Evolutionary conservation across 35 echinoderm and acorn worm species (phyloP).

Genomic region (Apostichopus californicus): DNA sequence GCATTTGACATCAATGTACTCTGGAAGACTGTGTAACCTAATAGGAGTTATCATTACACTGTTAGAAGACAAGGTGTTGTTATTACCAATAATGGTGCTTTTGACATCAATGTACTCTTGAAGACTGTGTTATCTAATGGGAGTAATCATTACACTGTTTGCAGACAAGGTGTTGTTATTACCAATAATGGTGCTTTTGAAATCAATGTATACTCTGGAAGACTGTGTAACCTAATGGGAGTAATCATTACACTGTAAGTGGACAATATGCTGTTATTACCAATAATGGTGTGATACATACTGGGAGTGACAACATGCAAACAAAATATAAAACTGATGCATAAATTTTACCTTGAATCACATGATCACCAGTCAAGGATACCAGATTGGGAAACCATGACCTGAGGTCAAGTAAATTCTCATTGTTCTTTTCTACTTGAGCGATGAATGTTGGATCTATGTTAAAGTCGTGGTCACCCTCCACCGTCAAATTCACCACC

Average conservation of each 20-base stretch:
- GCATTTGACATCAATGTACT: too few species aligned
- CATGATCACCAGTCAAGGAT: slow-evolving; percentile 14
- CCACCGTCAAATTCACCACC: background rate
- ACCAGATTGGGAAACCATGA: background rate
- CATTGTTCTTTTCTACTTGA: background rate
- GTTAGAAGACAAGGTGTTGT: too few species aligned
- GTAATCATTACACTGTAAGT: too few species aligned
- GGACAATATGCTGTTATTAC: too few species aligned
- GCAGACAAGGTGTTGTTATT: too few species aligned
- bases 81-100: too few species aligned
- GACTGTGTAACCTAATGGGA: slow-evolving; percentile 5
- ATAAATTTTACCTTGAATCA: slow-evolving; percentile 29
- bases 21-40: slow-evolving; percentile 37
- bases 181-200: too few species aligned
- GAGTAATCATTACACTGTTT: too few species aligned
- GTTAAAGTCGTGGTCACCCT: background rate
- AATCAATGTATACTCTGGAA: background rate
- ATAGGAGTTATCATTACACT: too few species aligned
- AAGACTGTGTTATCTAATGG: slow-evolving; percentile 6
- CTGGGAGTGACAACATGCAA: too few species aligned
- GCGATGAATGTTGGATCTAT: slow-evolving; percentile 17
- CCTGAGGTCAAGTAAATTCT: background rate
- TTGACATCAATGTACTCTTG: background rate
- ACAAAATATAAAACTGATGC: too few species aligned
- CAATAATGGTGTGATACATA: too few species aligned